These are phyloP conservation scores for Graphium colonna DNA, from an alignment of 2,888 invertebrate genomes.

Conservation along the genomic window DNA sequence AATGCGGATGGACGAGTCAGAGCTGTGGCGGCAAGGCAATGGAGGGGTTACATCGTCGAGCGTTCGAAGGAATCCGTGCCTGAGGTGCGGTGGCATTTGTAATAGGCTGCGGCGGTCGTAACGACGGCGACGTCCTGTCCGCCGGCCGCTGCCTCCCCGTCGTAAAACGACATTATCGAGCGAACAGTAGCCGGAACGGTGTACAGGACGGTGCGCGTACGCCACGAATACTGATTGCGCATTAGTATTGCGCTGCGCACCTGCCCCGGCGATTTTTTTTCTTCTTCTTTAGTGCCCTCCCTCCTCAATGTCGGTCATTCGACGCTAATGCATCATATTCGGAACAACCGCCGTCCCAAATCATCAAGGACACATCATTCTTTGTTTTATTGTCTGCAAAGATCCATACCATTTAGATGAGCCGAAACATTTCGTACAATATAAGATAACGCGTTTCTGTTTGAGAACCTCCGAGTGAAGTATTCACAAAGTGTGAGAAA, in stretches of 20 bases:
- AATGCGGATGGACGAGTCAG: slow-evolving; percentile 40
- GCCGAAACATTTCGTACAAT: no score
- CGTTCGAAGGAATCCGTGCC: slow-evolving; percentile 53
- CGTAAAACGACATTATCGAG: slow-evolving; percentile 80
- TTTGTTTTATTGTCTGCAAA: no score
- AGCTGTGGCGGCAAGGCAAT: slow-evolving; percentile 50
- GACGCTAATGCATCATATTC: slow-evolving; percentile 73
- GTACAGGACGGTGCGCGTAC: slow-evolving; percentile 76
- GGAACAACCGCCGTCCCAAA: no score
- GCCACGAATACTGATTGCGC: slow-evolving; percentile 75
- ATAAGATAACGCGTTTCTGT: no score
- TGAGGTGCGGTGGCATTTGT: slow-evolving; percentile 73
- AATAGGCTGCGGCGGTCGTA: slow-evolving; percentile 70
- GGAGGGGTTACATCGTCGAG: slow-evolving; percentile 56
- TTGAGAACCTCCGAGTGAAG: no score
- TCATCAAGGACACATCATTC: no score
- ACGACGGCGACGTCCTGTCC: slow-evolving; percentile 79
- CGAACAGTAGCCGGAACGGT: slow-evolving; percentile 79
- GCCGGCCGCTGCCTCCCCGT: slow-evolving; percentile 61
- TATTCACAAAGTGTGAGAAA: no score
- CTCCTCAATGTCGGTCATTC: slow-evolving; percentile 78
- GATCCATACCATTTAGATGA: no score
- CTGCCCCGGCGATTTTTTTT: slow-evolving; percentile 75
- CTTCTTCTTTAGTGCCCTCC: slow-evolving; percentile 63
- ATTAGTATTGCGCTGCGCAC: slow-evolving; percentile 77